Evolutionary conservation across 2,797 vertebrate species (phyloP).

Genomic region (Rhinatrema bivittatum): DNA sequence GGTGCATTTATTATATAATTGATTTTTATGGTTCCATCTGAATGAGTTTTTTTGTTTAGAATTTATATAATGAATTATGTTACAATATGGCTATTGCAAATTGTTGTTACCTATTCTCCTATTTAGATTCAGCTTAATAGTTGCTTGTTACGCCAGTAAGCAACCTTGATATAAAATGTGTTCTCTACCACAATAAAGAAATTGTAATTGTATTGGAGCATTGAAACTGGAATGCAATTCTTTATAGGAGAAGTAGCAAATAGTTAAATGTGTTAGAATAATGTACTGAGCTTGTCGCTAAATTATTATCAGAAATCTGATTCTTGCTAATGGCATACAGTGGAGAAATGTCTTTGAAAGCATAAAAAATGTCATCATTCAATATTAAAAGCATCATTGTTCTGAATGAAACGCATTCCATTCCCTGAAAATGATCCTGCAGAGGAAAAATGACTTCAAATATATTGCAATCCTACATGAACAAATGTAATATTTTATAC

Average conservation of each 20-base stretch:
- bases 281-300: conserved; percentile 7
- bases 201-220: conserved; percentile 43
- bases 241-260: conserved; percentile 19
- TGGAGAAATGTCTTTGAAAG: not conserved
- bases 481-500: conserved; percentile 26
- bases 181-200: conserved; percentile 32
- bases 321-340: not conserved
- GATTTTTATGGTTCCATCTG: too few species aligned
- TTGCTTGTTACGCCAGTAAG: conserved; percentile 28
- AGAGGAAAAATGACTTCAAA: conserved; percentile 20
- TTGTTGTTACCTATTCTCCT: conserved; percentile 47
- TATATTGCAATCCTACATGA: conserved; percentile 8
- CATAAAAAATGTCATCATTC: conserved; percentile 1
- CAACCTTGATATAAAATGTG: conserved; percentile 20
- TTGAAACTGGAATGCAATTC: conserved; percentile 28
- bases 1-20: too few species aligned
- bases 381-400: conserved; percentile 6
- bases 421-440: conserved; percentile 22
- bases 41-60: too few species aligned
- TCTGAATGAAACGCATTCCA: not conserved
- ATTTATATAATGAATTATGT: too few species aligned
- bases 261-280: conserved; percentile 3
- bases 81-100: too few species aligned
- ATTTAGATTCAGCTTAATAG: conserved; percentile 30
- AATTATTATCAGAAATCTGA: not conserved